Conservation (phyloP, 2,888 invertebrate genomes). For the Operophtera brumata region DNA sequence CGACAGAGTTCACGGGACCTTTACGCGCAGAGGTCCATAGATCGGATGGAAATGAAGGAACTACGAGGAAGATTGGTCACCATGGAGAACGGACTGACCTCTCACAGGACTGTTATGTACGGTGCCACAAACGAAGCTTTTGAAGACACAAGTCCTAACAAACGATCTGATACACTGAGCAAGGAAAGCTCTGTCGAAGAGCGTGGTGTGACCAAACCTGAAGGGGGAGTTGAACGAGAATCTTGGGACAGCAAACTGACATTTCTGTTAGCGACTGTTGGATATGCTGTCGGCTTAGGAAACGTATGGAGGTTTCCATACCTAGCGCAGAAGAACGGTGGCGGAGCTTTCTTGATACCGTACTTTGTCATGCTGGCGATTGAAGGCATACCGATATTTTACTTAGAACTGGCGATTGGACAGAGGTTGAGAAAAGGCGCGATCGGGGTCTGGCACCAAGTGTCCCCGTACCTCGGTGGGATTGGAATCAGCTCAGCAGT, state of each 20-base stretch:
- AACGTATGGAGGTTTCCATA: constrained; percentile 98
- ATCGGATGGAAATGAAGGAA: constrained; percentile 93
- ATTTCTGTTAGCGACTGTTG: constrained; percentile 95
- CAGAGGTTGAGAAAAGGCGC: constrained; percentile 96
- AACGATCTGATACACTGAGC: constrained; percentile 73
- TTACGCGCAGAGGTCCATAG: constrained; percentile 89
- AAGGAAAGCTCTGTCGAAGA: constrained; percentile 84
- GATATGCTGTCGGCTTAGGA: constrained; percentile 96
- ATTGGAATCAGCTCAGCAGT: constrained; percentile 97
- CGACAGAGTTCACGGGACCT: constrained; percentile 93
- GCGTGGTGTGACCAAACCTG: constrained; percentile 84
- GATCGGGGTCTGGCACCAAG: constrained; percentile 97
- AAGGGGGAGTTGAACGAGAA: constrained; percentile 88
- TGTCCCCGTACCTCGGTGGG: constrained; percentile 92
- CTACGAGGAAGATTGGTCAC: constrained; percentile 88
- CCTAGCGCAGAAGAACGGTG: constrained; percentile 96
- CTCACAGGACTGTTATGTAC: constrained; percentile 82
- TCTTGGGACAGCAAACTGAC: constrained; percentile 97
- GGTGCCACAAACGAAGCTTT: constrained; percentile 94
- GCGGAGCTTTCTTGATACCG: constrained; percentile 97
- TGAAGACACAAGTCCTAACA: constrained; percentile 74
- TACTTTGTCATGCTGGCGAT: constrained; percentile 97
- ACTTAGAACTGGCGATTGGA: constrained; percentile 96
- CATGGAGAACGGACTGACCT: constrained; percentile 83
- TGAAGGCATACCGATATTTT: constrained; percentile 97